phyloP scores from a whole-genome alignment of 2,797 vertebrate genomes.

The Strix occidentalis region DNA sequence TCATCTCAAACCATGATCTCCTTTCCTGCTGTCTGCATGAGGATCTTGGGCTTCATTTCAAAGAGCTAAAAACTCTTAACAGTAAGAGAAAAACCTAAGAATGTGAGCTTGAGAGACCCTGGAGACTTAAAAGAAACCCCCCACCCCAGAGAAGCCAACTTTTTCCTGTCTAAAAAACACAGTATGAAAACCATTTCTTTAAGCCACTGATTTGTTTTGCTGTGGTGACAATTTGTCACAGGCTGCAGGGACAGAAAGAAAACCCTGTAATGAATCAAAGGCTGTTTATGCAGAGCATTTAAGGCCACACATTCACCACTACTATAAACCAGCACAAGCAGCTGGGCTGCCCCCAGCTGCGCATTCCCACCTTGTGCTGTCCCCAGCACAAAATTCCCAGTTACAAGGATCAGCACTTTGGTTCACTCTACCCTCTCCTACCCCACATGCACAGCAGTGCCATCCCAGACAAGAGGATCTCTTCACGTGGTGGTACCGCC shows the following conservation, averaged over 20 bases:
- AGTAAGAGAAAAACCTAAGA: neutral
- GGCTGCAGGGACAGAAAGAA: neutral
- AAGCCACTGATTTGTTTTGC: neutral
- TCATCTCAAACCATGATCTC: neutral
- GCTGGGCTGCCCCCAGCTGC: too few species aligned
- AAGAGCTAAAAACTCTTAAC: neutral
- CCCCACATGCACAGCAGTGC: neutral
- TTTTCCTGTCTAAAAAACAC: neutral
- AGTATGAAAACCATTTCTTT: neutral
- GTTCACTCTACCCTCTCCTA: neutral
- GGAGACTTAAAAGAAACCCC: neutral
- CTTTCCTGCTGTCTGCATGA: neutral
- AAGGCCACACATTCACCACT: neutral
- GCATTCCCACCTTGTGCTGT: neutral
- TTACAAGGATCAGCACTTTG: neutral
- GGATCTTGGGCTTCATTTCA: neutral
- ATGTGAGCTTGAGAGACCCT: neutral
- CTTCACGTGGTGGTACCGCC: rapidly evolving
- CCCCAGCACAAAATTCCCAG: neutral
- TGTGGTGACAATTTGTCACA: neutral
- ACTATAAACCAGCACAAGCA: neutral
- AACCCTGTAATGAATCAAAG: neutral
- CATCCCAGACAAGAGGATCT: neutral
- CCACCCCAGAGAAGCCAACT: neutral
- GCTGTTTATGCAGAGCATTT: neutral